Base-by-base conservation (phyloP, 2,113 vertebrate species). In the Amphiprion ocellaris region DNA sequence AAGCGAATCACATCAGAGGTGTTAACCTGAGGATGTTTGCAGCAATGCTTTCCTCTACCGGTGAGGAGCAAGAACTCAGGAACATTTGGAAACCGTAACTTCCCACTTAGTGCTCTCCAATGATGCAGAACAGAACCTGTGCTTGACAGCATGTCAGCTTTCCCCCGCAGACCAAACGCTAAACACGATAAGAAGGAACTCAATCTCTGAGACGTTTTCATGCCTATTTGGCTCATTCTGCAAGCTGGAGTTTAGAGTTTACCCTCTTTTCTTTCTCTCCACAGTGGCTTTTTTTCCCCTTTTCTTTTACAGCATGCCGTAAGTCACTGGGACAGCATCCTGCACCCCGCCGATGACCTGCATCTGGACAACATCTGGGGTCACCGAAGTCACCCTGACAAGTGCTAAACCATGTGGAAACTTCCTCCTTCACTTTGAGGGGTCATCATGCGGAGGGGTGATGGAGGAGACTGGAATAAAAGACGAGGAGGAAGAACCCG, bases 321-420 rank as follows among this genome's bases (percentile, higher is more conserved):
- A 94, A 94, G 89, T 95, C 94, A 94, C 81, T 74, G 11, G 71
- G 88, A 92, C 88, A 89, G 87, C 84, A 54, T 44, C 60, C 79
- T 74, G 77, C 84, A 91, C 93, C 84, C 78, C 10, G 19, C 49
- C 61, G 69, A 54, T 94, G 92, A 94, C 92, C 94, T 86, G 91
- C 94, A 95, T 95, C 94, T 95, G 94, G 94, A 92, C 84, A 91
- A 73, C 92, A 95, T 93, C 93, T 94, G 94, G 85, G 89, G 92
- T 93, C 89, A 80, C 74, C 7, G 14, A 46, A 77, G 90, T 92
- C 89, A 88, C 49, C 61, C 84, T 69, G 90, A 92, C 88, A 93
- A 94, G 93, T 90, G 90, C 83, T 78, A 89, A 90, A 92, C 92
- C 92, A 94, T 94, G 89, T 94, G 92, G 87, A 93, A 76, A 90